phyloP scores from a whole-genome alignment of 2,888 invertebrate species.

The Drosophila imparisetae region DNA sequence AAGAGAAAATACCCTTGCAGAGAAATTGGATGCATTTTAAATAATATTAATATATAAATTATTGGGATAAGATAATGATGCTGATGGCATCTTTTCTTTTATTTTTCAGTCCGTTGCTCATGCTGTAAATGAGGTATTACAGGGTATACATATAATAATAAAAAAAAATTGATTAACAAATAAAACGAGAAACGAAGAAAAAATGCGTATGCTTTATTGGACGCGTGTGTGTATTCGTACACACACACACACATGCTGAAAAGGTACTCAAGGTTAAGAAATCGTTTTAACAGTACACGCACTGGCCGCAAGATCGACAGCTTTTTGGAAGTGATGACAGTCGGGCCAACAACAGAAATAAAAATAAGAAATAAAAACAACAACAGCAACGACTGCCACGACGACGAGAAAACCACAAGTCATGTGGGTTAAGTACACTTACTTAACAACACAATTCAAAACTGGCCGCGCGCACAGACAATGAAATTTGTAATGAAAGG shows the following conservation, averaged over 20 bases:
- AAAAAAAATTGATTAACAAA: slow-evolving; percentile 61
- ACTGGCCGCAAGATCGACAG: slow-evolving; percentile 62
- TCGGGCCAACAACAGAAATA: slow-evolving; percentile 31
- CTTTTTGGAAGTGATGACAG: slow-evolving; percentile 77
- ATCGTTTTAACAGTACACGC: slow-evolving; percentile 69
- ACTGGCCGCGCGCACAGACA: slow-evolving; percentile 75
- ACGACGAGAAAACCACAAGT: slow-evolving; percentile 72
- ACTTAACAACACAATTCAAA: slow-evolving; percentile 79
- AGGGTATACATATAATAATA: slow-evolving; percentile 24
- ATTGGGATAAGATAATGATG: background rate
- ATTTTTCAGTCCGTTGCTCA: background rate
- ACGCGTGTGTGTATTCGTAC: slow-evolving; percentile 1
- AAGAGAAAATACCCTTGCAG: slow-evolving; percentile 1
- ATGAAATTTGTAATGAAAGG: slow-evolving; percentile 70
- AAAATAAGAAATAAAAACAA: slow-evolving; percentile 32
- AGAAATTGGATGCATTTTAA: background rate
- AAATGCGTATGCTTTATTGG: slow-evolving; percentile 17
- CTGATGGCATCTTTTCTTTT: background rate
- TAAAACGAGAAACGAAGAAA: slow-evolving; percentile 43
- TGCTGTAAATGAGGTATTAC: background rate
- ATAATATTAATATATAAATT: background rate
- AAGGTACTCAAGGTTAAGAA: slow-evolving; percentile 81
- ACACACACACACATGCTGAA: slow-evolving; percentile 40
- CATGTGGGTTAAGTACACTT: slow-evolving; percentile 81
- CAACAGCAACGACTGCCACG: slow-evolving; percentile 18